Evolutionary conservation across 2,797 vertebrate genomes (phyloP), one percentile per base, ranked within the genome.

Genomic region (Lindbergichthys nudifrons): DNA sequence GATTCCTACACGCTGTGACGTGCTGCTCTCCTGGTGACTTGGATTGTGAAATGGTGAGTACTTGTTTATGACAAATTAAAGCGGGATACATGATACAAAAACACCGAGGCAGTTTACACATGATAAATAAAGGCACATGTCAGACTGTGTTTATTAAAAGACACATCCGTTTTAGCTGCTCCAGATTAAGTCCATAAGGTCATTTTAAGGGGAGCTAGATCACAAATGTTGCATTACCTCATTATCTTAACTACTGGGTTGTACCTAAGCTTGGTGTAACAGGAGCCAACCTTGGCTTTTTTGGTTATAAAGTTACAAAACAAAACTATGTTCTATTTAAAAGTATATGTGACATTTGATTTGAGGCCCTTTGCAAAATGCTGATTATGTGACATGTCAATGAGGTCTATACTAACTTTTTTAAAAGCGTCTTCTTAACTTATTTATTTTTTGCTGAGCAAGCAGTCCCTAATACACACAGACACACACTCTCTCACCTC

Each of bases 21-120:
- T 45, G 84, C 74, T 66, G 69, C 75, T 64, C 12, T 64, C 75
- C 73, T 36, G 63, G 5, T n/a, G 41, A 57, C 80, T 2, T 18
- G 78, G 68, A 68, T 43, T 63, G 52, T 84, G 64, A 71, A 65
- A 77, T 53, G 91, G 92, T 94, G 88, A 94, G 93, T 92, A 51
- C 73, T 41, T 30, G 66, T n/a, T 5, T 74, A 66, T 83, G 68
- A 84, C 64, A 60, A 46, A 63, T 36, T 9, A 36, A 36, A 65
- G 26, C 2, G 19, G n/a, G 46, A 79, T 72, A 50, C 42, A 1
- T 53, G 23, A 77, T 39, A 52, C 60, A 32, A 43, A 1, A 7
- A 51, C 43, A 26, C 14, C 1, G 5, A 50, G 7, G 12, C 19
- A 30, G 46, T 41, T 15, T 5, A 54, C 45, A 26, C 42, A 12